Evolutionary conservation across 2,888 invertebrate species (phyloP).

Genomic region (Terebella lapidaria): DNA sequence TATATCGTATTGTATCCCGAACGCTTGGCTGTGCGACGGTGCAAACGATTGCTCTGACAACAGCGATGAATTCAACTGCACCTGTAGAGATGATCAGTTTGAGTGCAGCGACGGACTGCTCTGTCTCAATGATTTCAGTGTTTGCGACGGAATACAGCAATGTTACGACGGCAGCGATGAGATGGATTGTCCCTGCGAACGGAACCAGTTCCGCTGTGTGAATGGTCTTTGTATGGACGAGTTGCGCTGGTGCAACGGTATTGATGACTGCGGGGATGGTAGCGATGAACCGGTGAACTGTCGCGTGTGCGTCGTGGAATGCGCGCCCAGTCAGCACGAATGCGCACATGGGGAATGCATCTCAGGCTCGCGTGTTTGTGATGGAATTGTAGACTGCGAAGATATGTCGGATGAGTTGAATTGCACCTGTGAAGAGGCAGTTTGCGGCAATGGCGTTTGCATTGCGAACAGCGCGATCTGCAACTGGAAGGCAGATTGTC

Average conservation of each 20-base stretch:
- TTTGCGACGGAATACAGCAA: constrained; percentile 14
- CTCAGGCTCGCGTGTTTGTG: not conserved
- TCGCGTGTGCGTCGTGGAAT: not conserved
- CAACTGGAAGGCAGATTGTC: not conserved
- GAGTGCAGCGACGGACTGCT: not conserved
- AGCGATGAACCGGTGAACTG: not conserved
- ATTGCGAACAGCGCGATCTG: not conserved
- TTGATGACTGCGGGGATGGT: not conserved
- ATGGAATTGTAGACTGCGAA: not conserved
- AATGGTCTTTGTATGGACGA: constrained; percentile 8
- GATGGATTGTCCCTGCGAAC: not conserved
- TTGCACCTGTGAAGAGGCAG: not conserved
- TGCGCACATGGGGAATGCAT: not conserved
- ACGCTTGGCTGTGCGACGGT: no score
- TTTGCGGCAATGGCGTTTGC: not conserved
- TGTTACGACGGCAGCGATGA: constrained; percentile 17
- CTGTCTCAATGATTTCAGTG: constrained; percentile 6
- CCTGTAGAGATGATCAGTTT: constrained; percentile 1
- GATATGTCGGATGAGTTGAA: not conserved
- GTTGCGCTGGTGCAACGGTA: not conserved
- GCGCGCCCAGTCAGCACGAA: not conserved
- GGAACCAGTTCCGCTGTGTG: constrained; percentile 9
- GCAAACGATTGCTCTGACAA: no score
- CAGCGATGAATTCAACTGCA: no score
- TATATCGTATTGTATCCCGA: no score